Evolutionary conservation across 2,888 invertebrate species (phyloP).

Genomic region (Blastobasis lacticolella): DNA sequence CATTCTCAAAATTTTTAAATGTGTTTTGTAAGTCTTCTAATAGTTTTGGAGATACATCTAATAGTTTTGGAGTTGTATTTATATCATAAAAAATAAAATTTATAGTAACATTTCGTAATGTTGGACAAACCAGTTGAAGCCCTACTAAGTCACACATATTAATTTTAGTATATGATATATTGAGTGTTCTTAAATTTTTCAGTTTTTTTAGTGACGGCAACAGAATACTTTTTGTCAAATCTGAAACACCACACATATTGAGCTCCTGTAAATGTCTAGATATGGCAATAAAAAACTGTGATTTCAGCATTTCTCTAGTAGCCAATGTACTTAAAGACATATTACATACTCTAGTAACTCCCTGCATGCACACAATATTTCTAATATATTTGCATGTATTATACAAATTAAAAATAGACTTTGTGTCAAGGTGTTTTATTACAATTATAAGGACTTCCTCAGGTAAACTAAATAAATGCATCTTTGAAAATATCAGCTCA

Average conservation of each 20-base stretch:
- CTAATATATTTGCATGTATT: conserved; percentile 30
- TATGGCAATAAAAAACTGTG: conserved; percentile 37
- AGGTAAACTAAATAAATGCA: neutral
- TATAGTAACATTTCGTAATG: conserved; percentile 40
- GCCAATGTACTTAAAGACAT: conserved; percentile 39
- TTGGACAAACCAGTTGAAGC: conserved; percentile 38
- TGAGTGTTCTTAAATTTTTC: conserved; percentile 36
- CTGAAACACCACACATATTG: conserved; percentile 38
- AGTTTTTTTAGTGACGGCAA: conserved; percentile 34
- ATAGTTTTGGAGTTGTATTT: neutral
- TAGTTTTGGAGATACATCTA: conserved; percentile 17
- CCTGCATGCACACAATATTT: conserved; percentile 28
- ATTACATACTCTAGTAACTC: conserved; percentile 32
- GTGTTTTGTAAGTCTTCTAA: conserved; percentile 39
- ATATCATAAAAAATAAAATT: conserved; percentile 34
- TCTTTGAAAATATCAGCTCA: neutral
- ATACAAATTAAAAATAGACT: conserved; percentile 33
- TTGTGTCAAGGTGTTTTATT: conserved; percentile 35
- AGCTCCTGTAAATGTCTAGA: conserved; percentile 35
- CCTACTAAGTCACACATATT: conserved; percentile 40
- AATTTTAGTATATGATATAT: conserved; percentile 50
- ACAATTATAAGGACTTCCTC: conserved; percentile 53
- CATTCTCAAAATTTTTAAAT: conserved; percentile 41
- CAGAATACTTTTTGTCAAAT: conserved; percentile 36
- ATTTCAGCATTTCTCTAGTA: conserved; percentile 35